These are phyloP conservation scores for Zaprionus tsacasi DNA, from an alignment of 1,140 invertebrate species.

Conservation along the genomic window DNA sequence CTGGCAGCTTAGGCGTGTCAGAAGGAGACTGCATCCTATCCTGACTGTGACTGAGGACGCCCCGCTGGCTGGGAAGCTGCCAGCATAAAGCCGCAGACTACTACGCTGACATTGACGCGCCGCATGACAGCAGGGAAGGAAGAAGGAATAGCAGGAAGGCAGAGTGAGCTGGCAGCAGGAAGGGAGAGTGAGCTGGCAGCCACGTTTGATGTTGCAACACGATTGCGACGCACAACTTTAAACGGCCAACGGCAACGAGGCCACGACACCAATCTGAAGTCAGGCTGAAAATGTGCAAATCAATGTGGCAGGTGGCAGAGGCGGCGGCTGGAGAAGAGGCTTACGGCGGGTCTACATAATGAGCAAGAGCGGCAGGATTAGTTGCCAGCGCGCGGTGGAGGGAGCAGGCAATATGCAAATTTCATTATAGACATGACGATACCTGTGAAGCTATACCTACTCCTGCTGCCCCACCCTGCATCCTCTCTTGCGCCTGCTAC, in stretches of 20 bases:
- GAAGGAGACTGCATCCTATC: not conserved
- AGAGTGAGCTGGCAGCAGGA: not conserved
- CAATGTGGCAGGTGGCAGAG: slow-evolving; percentile 22
- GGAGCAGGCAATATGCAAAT: slow-evolving; percentile 21
- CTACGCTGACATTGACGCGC: not conserved
- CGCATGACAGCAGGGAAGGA: not conserved
- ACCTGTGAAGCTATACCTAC: not conserved
- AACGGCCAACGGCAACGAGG: not conserved
- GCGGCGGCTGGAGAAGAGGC: not conserved
- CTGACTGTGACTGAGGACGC: not conserved
- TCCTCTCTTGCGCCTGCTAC: not conserved
- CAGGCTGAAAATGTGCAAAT: slow-evolving; percentile 48
- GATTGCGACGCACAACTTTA: slow-evolving; percentile 4
- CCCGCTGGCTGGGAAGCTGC: slow-evolving; percentile 2
- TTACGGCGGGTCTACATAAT: slow-evolving; percentile 9
- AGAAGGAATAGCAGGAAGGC: not conserved
- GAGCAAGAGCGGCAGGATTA: slow-evolving; percentile 8
- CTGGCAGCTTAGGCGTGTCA: not conserved
- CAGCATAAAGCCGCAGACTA: not conserved
- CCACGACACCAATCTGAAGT: slow-evolving; percentile 27
- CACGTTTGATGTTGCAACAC: slow-evolving; percentile 23
- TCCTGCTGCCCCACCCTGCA: not conserved
- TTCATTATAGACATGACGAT: slow-evolving; percentile 11
- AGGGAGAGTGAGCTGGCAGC: not conserved
- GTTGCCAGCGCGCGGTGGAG: not conserved